Evolutionary conservation across 1,140 invertebrate species (phyloP).

Genomic region (Lordiphosa collinella): DNA sequence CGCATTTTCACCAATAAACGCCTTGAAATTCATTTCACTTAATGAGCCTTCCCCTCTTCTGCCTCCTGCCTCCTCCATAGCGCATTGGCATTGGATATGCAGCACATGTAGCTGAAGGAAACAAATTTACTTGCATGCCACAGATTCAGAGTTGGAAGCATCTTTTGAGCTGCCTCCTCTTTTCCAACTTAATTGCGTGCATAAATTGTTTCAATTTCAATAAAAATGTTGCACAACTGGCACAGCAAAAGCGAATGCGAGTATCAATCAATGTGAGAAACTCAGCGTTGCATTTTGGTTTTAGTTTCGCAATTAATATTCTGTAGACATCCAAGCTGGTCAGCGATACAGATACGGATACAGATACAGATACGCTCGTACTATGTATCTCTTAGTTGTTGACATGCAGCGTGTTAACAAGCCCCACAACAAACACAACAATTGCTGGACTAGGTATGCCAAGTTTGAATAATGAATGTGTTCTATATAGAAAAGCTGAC

Average conservation of each 20-base stretch:
- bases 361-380: constrained; percentile 13
- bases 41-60: neutral
- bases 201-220: constrained; percentile 75
- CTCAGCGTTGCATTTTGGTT: constrained; percentile 39
- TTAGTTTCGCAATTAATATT: constrained; percentile 71
- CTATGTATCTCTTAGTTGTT: neutral
- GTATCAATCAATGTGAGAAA: constrained; percentile 72
- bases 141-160: constrained; percentile 41
- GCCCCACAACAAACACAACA: constrained; percentile 23
- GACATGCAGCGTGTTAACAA: constrained; percentile 39
- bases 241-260: constrained; percentile 7
- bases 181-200: constrained; percentile 69
- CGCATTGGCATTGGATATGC: constrained; percentile 49
- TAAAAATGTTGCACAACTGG: constrained; percentile 67
- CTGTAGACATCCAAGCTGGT: constrained; percentile 41
- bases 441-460: no score
- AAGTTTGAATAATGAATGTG: constrained; percentile 67
- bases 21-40: constrained; percentile 27
- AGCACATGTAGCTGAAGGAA: constrained; percentile 55
- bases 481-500: constrained; percentile 30
- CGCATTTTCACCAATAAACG: constrained; percentile 39
- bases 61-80: neutral
- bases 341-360: constrained; percentile 24
- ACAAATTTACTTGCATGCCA: constrained; percentile 74
- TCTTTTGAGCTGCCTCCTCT: constrained; percentile 18